Evolutionary conservation across 1,140 invertebrate genomes (phyloP).

Genomic region (Halictus rubicundus): DNA sequence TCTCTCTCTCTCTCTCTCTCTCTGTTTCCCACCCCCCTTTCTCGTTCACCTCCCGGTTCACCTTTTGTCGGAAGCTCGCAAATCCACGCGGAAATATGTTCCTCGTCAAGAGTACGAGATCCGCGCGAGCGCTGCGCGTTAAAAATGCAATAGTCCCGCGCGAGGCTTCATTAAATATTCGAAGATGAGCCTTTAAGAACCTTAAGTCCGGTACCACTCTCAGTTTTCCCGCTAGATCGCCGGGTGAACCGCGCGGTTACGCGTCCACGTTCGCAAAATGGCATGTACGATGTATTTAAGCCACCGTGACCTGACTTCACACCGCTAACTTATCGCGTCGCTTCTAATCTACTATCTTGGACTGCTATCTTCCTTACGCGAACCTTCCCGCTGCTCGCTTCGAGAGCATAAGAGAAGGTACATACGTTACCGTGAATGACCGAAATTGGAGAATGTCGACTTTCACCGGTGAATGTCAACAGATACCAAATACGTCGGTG

Average conservation of each 20-base stretch:
- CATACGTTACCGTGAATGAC: too few species aligned
- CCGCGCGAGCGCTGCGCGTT: constrained; percentile 9
- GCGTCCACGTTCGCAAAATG: not conserved
- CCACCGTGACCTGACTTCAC: constrained; percentile 19
- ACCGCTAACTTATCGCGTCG: constrained; percentile 55
- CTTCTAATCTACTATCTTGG: constrained; percentile 59
- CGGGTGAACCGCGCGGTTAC: constrained; percentile 42
- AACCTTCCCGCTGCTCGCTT: not conserved
- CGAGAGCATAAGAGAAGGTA: too few species aligned
- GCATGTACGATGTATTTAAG: not conserved
- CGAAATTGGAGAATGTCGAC: too few species aligned
- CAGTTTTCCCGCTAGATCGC: constrained; percentile 18
- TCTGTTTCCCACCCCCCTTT: too few species aligned
- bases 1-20: too few species aligned
- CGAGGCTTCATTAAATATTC: constrained; percentile 55
- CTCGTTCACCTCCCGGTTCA: not conserved
- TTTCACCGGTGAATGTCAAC: too few species aligned
- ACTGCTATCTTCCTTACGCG: constrained; percentile 6
- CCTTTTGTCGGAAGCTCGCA: constrained; percentile 1
- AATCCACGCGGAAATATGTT: constrained; percentile 18
- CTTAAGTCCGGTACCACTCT: not conserved
- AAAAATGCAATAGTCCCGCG: constrained; percentile 63
- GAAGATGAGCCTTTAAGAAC: constrained; percentile 52
- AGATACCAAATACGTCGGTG: too few species aligned
- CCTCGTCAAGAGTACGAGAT: constrained; percentile 9